Base-by-base conservation (phyloP, 2,888 invertebrate genomes). In the Odontocerum albicorne region DNA sequence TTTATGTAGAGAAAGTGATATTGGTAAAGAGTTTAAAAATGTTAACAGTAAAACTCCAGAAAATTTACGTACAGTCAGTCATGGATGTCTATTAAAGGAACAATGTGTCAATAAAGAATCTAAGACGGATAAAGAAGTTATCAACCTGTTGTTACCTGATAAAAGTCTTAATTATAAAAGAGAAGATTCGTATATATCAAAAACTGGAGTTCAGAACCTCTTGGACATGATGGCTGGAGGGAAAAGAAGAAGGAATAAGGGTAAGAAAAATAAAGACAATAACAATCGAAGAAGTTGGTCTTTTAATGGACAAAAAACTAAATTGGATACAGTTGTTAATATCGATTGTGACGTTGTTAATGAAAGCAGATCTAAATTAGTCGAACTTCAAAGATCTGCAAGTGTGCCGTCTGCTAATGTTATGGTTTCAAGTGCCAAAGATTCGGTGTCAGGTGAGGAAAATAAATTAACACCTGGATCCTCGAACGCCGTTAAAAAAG, bases 151-250 rank as follows among this genome's bases (percentile, higher is more conserved):
- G 6, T 27, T 57, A 3, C 60, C 60, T 2, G 55, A 57, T 38
- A 50, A 57, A 10, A 42, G 46, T 20, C 42, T 49, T 13, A 40
- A 33, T 8, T 51, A 45, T 36, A 60, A 57, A 32, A 60, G 51
- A 21, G 55, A 51, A 13, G 47, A 54, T 8, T 57, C 60, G 10
- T 53, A 59, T 35, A 46, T 57, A 19, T 44, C 53, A 59, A 76
- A 72, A 63, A 67, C 69, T 50, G 72, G 72, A 31, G 75, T 77
- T 21, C 69, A 75, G 44, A 73, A 73, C 1, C 67, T 78, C 20
- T 65, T 78, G 7, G 57, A 61, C 38, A 76, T 75, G 39, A 78
- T 78, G 78, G 76, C 74, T 16, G 75, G 77, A 0, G 77, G 75
- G 60, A 64, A 70, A 32, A 54, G 50, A 42, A 40, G 40, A 10